Evolutionary conservation across 2,888 invertebrate genomes (phyloP).

Genomic region (Netelia melanura): DNA sequence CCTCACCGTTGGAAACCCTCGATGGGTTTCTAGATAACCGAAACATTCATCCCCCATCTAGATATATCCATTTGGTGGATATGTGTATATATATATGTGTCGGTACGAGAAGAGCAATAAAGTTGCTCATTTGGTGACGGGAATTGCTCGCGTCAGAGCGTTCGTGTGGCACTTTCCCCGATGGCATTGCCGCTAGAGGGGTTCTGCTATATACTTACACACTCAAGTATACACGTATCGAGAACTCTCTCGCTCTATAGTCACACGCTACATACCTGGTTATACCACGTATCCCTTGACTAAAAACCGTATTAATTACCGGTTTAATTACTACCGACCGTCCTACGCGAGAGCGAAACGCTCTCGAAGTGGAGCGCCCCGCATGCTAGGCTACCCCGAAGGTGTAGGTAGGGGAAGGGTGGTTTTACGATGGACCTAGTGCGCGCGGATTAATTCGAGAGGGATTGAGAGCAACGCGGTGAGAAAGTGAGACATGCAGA

Average conservation of each 20-base stretch:
- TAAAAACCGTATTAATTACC: constrained; percentile 76
- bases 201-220: constrained; percentile 4
- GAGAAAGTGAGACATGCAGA: not conserved
- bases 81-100: constrained; percentile 32
- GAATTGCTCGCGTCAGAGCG: constrained; percentile 57
- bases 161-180: constrained; percentile 44
- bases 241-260: not conserved
- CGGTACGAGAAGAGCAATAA: constrained; percentile 42
- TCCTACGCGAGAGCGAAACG: constrained; percentile 40
- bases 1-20: not conserved
- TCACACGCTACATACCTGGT: constrained; percentile 2
- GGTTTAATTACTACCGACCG: constrained; percentile 73
- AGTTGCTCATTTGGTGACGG: constrained; percentile 62
- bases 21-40: not conserved
- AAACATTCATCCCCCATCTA: constrained; percentile 11
- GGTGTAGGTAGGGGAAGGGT: not conserved
- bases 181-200: constrained; percentile 18
- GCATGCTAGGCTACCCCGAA: not conserved
- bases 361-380: constrained; percentile 22
- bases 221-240: constrained; percentile 5
- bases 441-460: constrained; percentile 58
- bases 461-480: constrained; percentile 22
- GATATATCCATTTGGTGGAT: constrained; percentile 6
- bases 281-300: constrained; percentile 53
- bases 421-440: constrained; percentile 60